Percentiles rank a stretch among this genome's conserved stretches.
Evolutionary conservation across 1,140 invertebrate species (phyloP).

Genomic region (Zaprionus tsacasi): DNA sequence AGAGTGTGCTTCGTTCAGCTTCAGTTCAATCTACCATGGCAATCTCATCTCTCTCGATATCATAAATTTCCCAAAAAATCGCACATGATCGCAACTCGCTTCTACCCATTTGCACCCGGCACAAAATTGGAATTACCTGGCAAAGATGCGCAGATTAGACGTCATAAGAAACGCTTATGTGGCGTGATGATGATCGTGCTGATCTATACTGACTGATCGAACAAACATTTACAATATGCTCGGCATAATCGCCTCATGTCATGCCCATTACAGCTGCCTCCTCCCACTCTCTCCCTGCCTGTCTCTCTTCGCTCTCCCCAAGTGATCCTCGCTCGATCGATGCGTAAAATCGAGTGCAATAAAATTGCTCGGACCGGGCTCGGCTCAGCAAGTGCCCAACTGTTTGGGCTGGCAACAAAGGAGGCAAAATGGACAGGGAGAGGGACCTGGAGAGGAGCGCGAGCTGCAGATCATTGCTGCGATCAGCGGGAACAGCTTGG

Average conservation of each 20-base stretch:
- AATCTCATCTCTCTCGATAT: not conserved
- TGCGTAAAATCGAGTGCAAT: conserved; percentile 80
- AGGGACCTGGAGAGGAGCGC: conserved; percentile 39
- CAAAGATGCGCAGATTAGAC: conserved; percentile 15
- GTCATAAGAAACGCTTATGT: conserved; percentile 2
- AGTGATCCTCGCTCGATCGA: conserved; percentile 34
- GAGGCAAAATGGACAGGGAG: conserved; percentile 33
- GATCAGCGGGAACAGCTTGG: conserved; percentile 43
- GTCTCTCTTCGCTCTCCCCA: not conserved
- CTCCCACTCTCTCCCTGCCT: not conserved
- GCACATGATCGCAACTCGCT: not conserved
- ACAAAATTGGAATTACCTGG: conserved; percentile 9
- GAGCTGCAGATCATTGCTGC: conserved; percentile 69
- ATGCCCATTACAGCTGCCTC: conserved; percentile 53
- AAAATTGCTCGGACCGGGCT: conserved; percentile 38
- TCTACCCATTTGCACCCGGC: not conserved
- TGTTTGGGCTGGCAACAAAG: conserved; percentile 47
- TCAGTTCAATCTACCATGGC: not conserved
- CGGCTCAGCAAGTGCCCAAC: conserved; percentile 67
- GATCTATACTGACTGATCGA: conserved; percentile 27
- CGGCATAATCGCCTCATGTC: conserved; percentile 67
- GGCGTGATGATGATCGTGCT: conserved; percentile 9
- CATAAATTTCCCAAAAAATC: not conserved
- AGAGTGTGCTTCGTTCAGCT: not conserved
- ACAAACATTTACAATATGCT: conserved; percentile 33